These are phyloP conservation scores for Panthera leo DNA, from an alignment of 2,113 vertebrate genomes.

Conservation along the genomic window DNA sequence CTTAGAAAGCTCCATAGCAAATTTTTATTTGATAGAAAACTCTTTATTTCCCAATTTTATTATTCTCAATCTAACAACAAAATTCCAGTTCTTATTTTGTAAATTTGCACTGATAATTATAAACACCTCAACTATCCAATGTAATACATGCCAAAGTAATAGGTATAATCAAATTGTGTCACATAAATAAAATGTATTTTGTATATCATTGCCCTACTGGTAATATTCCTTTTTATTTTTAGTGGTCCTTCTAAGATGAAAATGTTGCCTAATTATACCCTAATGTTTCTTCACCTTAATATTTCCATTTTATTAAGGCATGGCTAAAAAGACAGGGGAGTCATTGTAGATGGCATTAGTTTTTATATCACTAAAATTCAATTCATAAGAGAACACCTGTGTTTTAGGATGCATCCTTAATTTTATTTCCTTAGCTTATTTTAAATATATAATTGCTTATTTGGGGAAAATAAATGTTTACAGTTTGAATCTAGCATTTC, in stretches of 20 bases:
- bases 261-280: not conserved
- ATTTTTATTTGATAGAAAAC: not conserved
- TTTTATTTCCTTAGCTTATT: not conserved
- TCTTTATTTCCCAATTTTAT: not conserved
- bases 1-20: not conserved
- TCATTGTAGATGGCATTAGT: slow-evolving; percentile 8
- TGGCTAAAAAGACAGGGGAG: not conserved
- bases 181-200: not conserved
- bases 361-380: slow-evolving; percentile 43
- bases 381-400: not conserved
- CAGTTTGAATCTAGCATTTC: not conserved
- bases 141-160: not conserved
- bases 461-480: not conserved
- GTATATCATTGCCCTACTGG: not conserved
- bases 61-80: not conserved
- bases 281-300: not conserved
- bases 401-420: not conserved
- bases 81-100: not conserved
- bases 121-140: not conserved
- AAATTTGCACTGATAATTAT: not conserved
- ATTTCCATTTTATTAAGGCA: not conserved
- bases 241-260: not conserved
- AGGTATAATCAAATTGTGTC: not conserved
- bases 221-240: not conserved
- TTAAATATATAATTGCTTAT: not conserved